Evolutionary conservation across 2,888 invertebrate species (phyloP).

Genomic region (Arctia plantaginis): DNA sequence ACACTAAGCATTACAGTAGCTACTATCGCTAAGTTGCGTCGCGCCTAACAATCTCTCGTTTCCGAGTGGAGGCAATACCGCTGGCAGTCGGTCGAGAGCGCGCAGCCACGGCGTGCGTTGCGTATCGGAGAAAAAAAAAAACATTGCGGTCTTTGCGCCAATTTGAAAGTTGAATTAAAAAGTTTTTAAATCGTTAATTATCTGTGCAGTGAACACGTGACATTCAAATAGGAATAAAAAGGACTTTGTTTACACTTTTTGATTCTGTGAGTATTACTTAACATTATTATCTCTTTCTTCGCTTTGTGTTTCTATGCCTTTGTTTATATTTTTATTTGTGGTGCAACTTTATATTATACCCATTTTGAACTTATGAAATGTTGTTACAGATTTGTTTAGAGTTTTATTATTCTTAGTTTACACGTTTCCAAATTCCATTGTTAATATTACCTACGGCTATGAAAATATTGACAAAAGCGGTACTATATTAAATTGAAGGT

Average conservation of each 20-base stretch:
- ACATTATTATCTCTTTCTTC: slow-evolving; percentile 18
- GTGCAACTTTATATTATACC: background rate
- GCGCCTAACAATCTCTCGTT: slow-evolving; percentile 51
- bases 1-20: slow-evolving; percentile 38
- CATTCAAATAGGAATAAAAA: slow-evolving; percentile 35
- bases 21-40: slow-evolving; percentile 48
- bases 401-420: background rate
- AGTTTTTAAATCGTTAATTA: slow-evolving; percentile 47
- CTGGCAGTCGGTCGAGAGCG: slow-evolving; percentile 56
- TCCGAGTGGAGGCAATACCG: slow-evolving; percentile 34
- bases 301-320: slow-evolving; percentile 15
- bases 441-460: background rate
- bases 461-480: background rate
- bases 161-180: slow-evolving; percentile 54
- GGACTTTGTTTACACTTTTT: slow-evolving; percentile 34
- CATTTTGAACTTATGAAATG: slow-evolving; percentile 2
- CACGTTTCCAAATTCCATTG: background rate
- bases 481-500: background rate
- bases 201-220: slow-evolving; percentile 54
- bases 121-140: slow-evolving; percentile 45
- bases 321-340: slow-evolving; percentile 6
- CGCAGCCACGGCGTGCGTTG: slow-evolving; percentile 55
- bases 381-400: background rate
- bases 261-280: slow-evolving; percentile 34
- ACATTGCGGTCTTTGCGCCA: slow-evolving; percentile 34